Evolutionary conservation across 2,113 vertebrate genomes (phyloP).

Genomic region (Sinocyclocheilus anshuiensis): DNA sequence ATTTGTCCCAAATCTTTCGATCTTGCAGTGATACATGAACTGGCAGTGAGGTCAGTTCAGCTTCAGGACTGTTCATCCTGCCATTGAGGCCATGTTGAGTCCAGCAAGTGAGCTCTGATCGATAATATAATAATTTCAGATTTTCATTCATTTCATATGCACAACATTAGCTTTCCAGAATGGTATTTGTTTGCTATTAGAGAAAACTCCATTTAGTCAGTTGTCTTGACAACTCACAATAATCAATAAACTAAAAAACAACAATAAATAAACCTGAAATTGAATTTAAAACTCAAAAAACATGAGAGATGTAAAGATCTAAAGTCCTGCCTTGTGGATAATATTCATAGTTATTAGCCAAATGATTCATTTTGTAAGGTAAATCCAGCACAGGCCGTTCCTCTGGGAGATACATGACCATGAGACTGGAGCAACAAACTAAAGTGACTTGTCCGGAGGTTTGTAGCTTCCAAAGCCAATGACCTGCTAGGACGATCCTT

Average conservation of each 20-base stretch:
- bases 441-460: conserved; percentile 2
- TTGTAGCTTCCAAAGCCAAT: neutral
- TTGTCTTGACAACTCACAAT: too few relatives aligned
- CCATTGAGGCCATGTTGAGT: neutral
- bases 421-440: conserved; percentile 11
- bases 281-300: neutral
- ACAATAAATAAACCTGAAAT: neutral
- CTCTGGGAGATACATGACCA: conserved; percentile 59
- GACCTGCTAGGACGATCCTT: neutral
- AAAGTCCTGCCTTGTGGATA: conserved; percentile 48
- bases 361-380: conserved; percentile 47
- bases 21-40: conserved; percentile 60
- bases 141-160: neutral
- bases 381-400: conserved; percentile 38
- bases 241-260: too few relatives aligned
- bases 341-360: conserved; percentile 47
- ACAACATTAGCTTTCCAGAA: neutral
- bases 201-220: neutral
- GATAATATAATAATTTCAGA: neutral
- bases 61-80: conserved; percentile 37
- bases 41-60: conserved; percentile 48
- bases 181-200: neutral
- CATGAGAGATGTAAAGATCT: neutral
- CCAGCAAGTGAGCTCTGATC: conserved; percentile 27
- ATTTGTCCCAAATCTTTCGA: conserved; percentile 62